Percentiles rank a stretch among this genome's conserved stretches.
Evolutionary conservation across 2,113 vertebrate species (phyloP).

Genomic region (Cryptomyrus ogoouensis): DNA sequence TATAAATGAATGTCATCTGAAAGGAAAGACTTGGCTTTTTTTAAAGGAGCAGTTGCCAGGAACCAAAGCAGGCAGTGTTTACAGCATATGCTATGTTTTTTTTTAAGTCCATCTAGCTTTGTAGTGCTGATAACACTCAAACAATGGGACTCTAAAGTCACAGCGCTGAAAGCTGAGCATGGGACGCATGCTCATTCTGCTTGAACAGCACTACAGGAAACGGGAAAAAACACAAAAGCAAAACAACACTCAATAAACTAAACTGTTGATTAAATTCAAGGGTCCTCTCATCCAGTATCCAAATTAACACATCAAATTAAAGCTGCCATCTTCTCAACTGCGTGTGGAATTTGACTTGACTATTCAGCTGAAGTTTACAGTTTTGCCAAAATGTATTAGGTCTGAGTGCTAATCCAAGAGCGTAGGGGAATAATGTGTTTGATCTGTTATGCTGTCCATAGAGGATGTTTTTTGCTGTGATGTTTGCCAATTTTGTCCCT

Average conservation of each 20-base stretch:
- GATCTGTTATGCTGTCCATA: background rate
- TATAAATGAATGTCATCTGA: background rate
- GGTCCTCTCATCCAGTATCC: background rate
- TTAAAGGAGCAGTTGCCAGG: background rate
- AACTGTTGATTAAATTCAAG: constrained; percentile 7
- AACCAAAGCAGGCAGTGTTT: background rate
- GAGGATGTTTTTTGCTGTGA: background rate
- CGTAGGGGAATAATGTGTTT: background rate
- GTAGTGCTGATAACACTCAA: background rate
- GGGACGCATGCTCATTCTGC: background rate
- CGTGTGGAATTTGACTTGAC: background rate
- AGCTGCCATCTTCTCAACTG: background rate
- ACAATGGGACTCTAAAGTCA: background rate
- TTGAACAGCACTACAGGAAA: constrained; percentile 3
- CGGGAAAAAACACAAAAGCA: background rate
- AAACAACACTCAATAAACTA: background rate
- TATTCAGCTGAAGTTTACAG: background rate
- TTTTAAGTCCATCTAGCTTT: background rate
- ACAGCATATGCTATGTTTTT: background rate
- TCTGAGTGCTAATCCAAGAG: background rate
- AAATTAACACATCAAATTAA: background rate
- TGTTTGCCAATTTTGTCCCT: background rate
- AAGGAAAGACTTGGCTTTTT: background rate
- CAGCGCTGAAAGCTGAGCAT: background rate
- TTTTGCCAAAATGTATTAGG: background rate